Conservation (phyloP, 2,888 invertebrate species). For the Hydrotaea diabolus region DNA sequence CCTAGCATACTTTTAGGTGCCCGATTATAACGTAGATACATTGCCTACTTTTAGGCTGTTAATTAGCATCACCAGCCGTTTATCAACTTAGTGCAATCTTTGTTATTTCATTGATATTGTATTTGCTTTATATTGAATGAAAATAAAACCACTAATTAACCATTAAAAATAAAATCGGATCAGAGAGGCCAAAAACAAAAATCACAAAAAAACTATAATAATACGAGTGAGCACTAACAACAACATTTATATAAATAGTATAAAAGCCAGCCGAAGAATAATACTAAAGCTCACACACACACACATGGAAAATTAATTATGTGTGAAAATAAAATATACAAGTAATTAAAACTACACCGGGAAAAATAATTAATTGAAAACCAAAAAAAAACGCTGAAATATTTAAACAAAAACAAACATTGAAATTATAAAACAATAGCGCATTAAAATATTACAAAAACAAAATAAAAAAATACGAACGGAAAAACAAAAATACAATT, state of each 20-base stretch:
- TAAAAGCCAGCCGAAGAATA: background rate
- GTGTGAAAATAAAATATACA: slow-evolving; percentile 49
- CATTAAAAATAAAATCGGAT: slow-evolving; percentile 63
- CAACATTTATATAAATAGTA: background rate
- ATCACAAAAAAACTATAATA: slow-evolving; percentile 4
- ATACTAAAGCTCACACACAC: no score
- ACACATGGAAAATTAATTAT: slow-evolving; percentile 65
- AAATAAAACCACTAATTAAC: slow-evolving; percentile 66
- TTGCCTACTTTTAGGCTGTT: background rate
- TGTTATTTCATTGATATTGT: background rate
- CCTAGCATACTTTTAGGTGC: no score
- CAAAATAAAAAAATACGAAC: no score
- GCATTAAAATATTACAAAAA: slow-evolving; percentile 4
- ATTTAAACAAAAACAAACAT: slow-evolving; percentile 8
- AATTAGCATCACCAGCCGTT: background rate
- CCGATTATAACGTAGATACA: no score
- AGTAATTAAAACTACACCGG: slow-evolving; percentile 35
- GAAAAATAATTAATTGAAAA: slow-evolving; percentile 31
- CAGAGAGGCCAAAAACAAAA: background rate
- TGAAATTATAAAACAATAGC: background rate
- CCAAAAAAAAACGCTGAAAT: background rate
- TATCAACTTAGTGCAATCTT: background rate
- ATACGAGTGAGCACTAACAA: background rate
- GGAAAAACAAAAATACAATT: background rate
- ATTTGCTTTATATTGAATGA: slow-evolving; percentile 47